Conservation (phyloP, 2,113 vertebrate species). For the Nesogale talazaci region DNA sequence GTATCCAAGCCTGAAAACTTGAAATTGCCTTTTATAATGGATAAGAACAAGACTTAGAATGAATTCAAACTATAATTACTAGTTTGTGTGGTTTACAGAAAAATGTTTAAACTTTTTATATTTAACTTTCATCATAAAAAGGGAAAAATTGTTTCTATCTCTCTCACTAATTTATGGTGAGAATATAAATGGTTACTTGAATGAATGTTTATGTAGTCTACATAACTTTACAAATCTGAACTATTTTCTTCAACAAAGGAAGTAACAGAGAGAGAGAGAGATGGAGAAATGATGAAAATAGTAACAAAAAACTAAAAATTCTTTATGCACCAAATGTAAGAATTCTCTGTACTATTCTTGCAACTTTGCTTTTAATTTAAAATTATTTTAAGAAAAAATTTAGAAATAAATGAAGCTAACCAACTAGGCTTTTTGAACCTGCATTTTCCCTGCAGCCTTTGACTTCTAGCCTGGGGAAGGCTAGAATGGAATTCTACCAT, state of each 20-base stretch:
- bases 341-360: neutral
- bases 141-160: neutral
- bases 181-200: neutral
- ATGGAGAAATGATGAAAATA: neutral
- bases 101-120: neutral
- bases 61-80: neutral
- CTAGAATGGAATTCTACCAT: too few relatives aligned
- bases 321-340: neutral
- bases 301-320: neutral
- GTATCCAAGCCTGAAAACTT: neutral
- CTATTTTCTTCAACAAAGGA: neutral
- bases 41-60: neutral
- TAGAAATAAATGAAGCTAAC: neutral
- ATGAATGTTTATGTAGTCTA: neutral
- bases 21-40: neutral
- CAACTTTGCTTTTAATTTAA: neutral
- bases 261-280: neutral
- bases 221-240: neutral
- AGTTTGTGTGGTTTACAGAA: neutral
- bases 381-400: neutral
- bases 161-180: neutral
- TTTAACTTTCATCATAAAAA: neutral
- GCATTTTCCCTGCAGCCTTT: neutral
- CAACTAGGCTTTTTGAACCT: neutral
- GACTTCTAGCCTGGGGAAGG: too few relatives aligned